A percentile compares a stretch with the other conserved stretches of the same genome.
Evolutionary conservation across 2,888 invertebrate genomes (phyloP).

Genomic region (Stenoptilia bipunctidactyla): DNA sequence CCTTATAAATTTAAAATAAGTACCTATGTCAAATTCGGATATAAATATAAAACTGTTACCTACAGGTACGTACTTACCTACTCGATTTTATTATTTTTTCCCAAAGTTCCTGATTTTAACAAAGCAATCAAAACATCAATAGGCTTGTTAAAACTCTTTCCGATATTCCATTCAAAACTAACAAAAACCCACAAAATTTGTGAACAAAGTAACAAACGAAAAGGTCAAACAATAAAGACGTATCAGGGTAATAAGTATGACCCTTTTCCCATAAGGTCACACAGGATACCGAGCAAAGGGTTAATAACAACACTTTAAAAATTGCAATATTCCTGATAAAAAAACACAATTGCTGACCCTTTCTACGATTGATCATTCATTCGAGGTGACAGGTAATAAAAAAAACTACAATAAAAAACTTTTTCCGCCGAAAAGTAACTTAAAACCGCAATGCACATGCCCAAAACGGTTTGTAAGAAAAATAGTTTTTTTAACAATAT

Average conservation of each 20-base stretch:
- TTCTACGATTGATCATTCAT: conserved; percentile 46
- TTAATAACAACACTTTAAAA: conserved; percentile 35
- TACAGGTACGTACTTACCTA: too few relatives aligned
- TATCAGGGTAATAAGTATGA: conserved; percentile 15
- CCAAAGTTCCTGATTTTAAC: too few relatives aligned
- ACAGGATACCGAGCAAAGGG: conserved; percentile 23
- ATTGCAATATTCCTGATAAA: conserved; percentile 23
- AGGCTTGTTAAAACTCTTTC: too few relatives aligned
- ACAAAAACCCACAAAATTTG: conserved; percentile 14
- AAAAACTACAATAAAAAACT: conserved; percentile 26
- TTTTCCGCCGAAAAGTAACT: conserved; percentile 34
- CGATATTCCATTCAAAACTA: too few relatives aligned
- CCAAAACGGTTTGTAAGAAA: conserved; percentile 9
- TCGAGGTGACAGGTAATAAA: conserved; percentile 40
- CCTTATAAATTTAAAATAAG: too few relatives aligned
- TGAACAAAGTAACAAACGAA: conserved; percentile 9
- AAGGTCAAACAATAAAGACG: conserved; percentile 13
- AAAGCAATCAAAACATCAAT: too few relatives aligned
- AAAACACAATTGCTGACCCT: conserved; percentile 45
- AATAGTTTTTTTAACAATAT: conserved; percentile 43
- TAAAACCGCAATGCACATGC: conserved; percentile 55
- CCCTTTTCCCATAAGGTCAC: conserved; percentile 26
- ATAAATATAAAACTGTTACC: too few relatives aligned
- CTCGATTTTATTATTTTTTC: too few relatives aligned
- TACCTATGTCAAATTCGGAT: too few relatives aligned